phyloP scores from a whole-genome alignment of 2,888 invertebrate genomes.

The Aethes cnicana region DNA sequence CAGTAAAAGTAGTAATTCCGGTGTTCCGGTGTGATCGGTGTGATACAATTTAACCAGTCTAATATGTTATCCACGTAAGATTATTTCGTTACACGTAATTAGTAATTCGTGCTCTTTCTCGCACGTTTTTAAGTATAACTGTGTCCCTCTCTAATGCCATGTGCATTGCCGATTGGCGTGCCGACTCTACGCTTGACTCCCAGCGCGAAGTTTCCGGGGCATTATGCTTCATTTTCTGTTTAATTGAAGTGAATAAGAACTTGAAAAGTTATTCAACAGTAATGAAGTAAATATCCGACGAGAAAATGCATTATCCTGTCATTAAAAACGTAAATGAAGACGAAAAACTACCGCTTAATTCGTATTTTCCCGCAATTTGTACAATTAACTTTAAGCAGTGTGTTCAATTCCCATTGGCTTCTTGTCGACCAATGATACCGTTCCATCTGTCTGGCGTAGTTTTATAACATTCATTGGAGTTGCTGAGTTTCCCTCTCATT shows the following conservation, averaged over 20 bases:
- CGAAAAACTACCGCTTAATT: neutral
- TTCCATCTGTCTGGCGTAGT: slow-evolving; percentile 87
- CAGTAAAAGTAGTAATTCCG: slow-evolving; percentile 12
- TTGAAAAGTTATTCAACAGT: neutral
- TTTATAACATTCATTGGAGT: slow-evolving; percentile 54
- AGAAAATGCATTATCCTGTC: neutral
- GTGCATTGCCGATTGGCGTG: slow-evolving; percentile 63
- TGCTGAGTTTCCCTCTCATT: slow-evolving; percentile 48
- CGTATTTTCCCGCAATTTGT: slow-evolving; percentile 37
- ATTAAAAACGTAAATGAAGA: neutral
- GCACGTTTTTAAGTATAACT: slow-evolving; percentile 37
- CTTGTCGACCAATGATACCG: slow-evolving; percentile 79
- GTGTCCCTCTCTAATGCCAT: slow-evolving; percentile 61
- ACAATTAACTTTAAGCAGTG: slow-evolving; percentile 54
- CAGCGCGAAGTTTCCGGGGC: slow-evolving; percentile 11
- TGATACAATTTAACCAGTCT: neutral
- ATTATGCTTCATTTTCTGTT: neutral
- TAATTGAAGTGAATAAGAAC: neutral
- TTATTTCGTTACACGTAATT: slow-evolving; percentile 40
- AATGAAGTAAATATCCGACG: neutral
- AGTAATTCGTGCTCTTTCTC: slow-evolving; percentile 39
- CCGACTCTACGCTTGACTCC: slow-evolving; percentile 34
- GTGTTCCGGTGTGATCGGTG: no score
- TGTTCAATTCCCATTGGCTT: slow-evolving; percentile 76
- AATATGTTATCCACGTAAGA: slow-evolving; percentile 24